Percentiles rank a stretch among this genome's conserved stretches.
Evolutionary conservation across 53 echinoderm and acorn worm species (phyloP).

Genomic region (Zoroaster sp.): DNA sequence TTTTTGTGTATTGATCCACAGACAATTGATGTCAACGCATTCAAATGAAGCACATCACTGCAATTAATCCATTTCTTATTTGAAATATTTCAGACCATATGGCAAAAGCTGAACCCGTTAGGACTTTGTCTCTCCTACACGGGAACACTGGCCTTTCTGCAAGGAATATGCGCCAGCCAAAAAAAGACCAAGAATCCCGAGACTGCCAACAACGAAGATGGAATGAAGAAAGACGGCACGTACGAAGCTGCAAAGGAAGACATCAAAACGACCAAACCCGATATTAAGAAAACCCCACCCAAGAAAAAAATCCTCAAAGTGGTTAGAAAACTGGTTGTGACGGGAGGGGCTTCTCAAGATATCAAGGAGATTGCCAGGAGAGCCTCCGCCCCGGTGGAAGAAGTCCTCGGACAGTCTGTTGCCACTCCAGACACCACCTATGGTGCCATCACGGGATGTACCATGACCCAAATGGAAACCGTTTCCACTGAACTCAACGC

Average conservation of each 20-base stretch:
- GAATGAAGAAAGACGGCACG: not conserved
- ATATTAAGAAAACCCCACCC: not conserved
- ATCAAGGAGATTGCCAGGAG: not conserved
- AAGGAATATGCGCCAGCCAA: not conserved
- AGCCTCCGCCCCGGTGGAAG: not conserved
- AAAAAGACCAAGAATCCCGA: not conserved
- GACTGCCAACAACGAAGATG: not conserved
- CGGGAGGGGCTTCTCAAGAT: not conserved
- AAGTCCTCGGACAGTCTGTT: not conserved
- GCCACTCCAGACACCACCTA: too few species aligned
- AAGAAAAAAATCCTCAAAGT: not conserved
- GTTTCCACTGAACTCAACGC: not conserved
- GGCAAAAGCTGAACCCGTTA: not conserved
- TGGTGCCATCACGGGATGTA: not conserved
- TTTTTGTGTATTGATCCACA: not conserved
- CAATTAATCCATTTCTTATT: not conserved
- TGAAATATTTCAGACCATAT: not conserved
- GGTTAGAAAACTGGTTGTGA: not conserved
- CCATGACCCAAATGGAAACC: not conserved
- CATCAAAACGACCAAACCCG: not conserved
- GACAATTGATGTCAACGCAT: not conserved
- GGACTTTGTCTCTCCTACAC: slow-evolving; percentile 6
- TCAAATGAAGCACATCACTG: too few species aligned
- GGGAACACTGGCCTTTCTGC: not conserved
- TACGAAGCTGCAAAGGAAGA: too few species aligned